Conservation (phyloP, 2,113 vertebrate species). For the Anhinga anhinga region DNA sequence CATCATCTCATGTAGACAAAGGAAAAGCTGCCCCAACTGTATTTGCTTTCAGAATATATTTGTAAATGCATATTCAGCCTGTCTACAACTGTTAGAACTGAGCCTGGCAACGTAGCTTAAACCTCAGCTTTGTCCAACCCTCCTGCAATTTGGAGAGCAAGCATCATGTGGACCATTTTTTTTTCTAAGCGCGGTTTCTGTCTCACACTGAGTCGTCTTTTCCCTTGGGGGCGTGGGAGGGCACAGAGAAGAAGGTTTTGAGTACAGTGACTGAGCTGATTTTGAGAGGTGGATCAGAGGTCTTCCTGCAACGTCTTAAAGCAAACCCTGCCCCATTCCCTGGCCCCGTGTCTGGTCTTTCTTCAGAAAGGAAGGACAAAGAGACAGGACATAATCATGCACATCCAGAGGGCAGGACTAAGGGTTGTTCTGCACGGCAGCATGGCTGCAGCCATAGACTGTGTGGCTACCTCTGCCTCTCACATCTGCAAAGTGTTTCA, state of each 20-base stretch:
- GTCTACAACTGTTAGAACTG: background rate
- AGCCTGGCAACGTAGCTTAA: background rate
- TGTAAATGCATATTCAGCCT: background rate
- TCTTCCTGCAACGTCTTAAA: background rate
- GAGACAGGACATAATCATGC: accelerated
- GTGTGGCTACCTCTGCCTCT: background rate
- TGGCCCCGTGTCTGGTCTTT: background rate
- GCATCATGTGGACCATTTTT: accelerated
- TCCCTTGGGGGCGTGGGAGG: background rate
- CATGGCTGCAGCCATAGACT: accelerated
- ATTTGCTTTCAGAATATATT: background rate
- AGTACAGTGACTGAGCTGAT: background rate
- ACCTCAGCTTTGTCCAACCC: background rate
- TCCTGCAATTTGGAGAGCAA: background rate
- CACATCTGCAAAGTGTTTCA: background rate
- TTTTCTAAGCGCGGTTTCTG: background rate
- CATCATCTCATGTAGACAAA: background rate
- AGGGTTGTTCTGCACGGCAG: background rate
- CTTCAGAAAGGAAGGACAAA: background rate
- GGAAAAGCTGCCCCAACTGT: background rate
- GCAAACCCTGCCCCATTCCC: background rate
- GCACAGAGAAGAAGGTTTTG: background rate
- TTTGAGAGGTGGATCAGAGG: background rate
- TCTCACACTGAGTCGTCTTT: background rate
- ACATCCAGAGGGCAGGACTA: background rate